Percentiles rank a stretch among this genome's conserved stretches.
phyloP scores from a whole-genome alignment of 1,140 invertebrate species.

The Fopius arisanus region DNA sequence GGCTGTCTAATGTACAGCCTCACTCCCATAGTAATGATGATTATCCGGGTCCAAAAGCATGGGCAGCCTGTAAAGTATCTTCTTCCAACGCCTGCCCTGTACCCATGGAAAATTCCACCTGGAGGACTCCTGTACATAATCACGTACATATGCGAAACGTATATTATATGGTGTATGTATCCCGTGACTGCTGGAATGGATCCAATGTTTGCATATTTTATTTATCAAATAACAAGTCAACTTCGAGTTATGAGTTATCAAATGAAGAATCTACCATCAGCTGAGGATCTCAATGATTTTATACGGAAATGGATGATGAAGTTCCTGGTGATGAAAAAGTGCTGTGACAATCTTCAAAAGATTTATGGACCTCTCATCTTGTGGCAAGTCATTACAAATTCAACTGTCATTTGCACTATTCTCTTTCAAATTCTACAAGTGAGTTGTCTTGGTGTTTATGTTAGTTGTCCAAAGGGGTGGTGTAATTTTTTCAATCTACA shows the following conservation, averaged over 20 bases:
- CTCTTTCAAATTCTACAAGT: slow-evolving; percentile 39
- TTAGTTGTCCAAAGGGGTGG: too few relatives aligned
- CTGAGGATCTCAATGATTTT: not conserved
- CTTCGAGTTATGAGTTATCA: slow-evolving; percentile 19
- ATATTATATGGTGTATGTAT: slow-evolving; percentile 19
- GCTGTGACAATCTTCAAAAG: slow-evolving; percentile 34
- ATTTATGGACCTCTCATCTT: slow-evolving; percentile 41
- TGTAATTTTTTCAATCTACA: too few relatives aligned
- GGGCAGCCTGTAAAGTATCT: slow-evolving; percentile 21
- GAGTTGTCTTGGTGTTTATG: too few relatives aligned
- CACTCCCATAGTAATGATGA: slow-evolving; percentile 11
- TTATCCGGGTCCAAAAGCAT: not conserved
- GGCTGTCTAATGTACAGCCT: not conserved
- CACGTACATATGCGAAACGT: slow-evolving; percentile 33
- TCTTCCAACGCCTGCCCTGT: slow-evolving; percentile 20
- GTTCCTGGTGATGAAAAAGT: slow-evolving; percentile 28
- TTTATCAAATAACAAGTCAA: slow-evolving; percentile 39
- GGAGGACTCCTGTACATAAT: slow-evolving; percentile 29
- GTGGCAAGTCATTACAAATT: slow-evolving; percentile 35
- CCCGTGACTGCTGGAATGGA: slow-evolving; percentile 39
- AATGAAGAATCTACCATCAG: slow-evolving; percentile 29
- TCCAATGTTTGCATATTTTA: slow-evolving; percentile 38
- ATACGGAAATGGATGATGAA: slow-evolving; percentile 29
- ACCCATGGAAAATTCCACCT: slow-evolving; percentile 28
- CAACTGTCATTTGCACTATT: slow-evolving; percentile 41